Base-by-base conservation (phyloP, 2,888 invertebrate species). In the Caenorhabditis plicata region DNA sequence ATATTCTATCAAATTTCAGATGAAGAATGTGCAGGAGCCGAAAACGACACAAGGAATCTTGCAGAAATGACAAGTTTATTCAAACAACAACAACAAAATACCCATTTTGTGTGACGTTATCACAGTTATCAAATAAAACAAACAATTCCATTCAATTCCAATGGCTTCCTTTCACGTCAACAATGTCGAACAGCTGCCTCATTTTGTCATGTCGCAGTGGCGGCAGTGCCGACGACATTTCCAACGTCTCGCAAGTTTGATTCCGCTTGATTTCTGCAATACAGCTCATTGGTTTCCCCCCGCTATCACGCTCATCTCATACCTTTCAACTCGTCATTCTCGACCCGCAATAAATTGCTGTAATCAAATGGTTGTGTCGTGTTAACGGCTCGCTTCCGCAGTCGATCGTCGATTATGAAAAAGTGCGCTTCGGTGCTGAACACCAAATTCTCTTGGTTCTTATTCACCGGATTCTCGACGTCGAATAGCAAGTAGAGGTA, bases 401-500 rank as follows among this genome's bases (percentile, higher is more conserved):
- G 39, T 23, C 13, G 7, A 22, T 31, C 27, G 19, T 3, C n/a
- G 7, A 62, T 43, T 3, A 55, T 51, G 26, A 55, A 55, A 20
- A 62, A 45, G 29, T 55, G 55, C 20, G 51, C 55, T 45, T 87
- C 87, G 3, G 87, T 87, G 13, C 85, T 85, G 74, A 87, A 87
- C 26, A 87, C 55, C 68, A 85, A 85, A 15, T 82, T 80, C 22
- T 83, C 82, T 40, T 83, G 82, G 41, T 85, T 78, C 52, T 81
- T 82, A 77, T 87, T 87, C 11, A 87, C 76, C 53, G 85, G 85
- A 80, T 87, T 87, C 62, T 86, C 84, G 51, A 82, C 81, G 80
- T 87, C 87, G 82, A 87, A 87, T 38, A 87, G 79, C 82, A 87
- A 77, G 75, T 85, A 87, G 40, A 87, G 81, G 80, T 87, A 87